A percentile compares a stretch with the other conserved stretches of the same genome.
phyloP scores from a whole-genome alignment of 1,140 invertebrate species.

The Branchinecta lindahli region DNA sequence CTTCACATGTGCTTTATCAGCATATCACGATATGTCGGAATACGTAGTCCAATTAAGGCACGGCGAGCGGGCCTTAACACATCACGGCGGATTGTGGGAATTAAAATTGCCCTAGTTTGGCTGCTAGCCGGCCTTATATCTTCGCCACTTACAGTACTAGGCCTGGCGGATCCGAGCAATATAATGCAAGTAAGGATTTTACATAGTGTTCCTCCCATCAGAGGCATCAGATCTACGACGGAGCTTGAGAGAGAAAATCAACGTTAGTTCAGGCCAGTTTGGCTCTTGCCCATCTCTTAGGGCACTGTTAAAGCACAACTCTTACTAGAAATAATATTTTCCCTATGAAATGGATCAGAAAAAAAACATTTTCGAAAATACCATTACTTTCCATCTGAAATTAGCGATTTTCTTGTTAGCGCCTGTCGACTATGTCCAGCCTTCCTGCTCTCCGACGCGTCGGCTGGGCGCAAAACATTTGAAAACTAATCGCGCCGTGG shows the following conservation, averaged over 20 bases:
- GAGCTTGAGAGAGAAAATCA: not conserved
- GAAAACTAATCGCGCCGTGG: no score
- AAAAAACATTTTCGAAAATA: no score
- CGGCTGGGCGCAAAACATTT: no score
- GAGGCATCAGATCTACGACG: not conserved
- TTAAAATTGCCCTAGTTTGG: conserved; percentile 73
- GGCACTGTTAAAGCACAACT: conserved; percentile 15
- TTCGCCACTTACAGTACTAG: conserved; percentile 69
- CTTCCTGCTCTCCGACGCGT: no score
- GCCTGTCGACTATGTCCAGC: no score
- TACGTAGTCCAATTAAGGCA: conserved; percentile 70
- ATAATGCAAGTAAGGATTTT: conserved; percentile 27
- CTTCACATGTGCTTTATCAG: conserved; percentile 96
- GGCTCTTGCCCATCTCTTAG: not conserved
- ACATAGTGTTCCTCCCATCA: not conserved
- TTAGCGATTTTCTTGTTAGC: no score
- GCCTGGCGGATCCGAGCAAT: conserved; percentile 40
- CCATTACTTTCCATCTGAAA: no score
- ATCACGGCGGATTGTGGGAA: conserved; percentile 55
- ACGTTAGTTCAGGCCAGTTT: not conserved
- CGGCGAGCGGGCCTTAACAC: conserved; percentile 39
- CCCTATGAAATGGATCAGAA: no score
- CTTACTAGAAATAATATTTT: no score
- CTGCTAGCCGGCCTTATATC: conserved; percentile 67
- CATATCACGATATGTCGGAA: conserved; percentile 76